These are phyloP conservation scores for Coranthus polyacanthus DNA, from an alignment of 2,797 vertebrate genomes.

Conservation along the genomic window DNA sequence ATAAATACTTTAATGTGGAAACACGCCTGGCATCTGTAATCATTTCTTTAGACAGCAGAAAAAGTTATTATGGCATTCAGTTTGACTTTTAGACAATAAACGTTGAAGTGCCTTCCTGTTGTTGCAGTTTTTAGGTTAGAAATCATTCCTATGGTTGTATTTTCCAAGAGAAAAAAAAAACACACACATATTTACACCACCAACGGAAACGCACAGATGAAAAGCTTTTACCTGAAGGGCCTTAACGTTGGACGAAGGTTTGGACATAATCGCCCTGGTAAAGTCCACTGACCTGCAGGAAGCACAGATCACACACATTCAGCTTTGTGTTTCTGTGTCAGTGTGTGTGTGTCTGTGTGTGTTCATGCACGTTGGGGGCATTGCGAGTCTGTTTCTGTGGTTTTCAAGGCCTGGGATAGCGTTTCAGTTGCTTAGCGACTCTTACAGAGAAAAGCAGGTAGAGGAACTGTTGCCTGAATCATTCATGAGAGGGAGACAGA, in stretches of 20 bases:
- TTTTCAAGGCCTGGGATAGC: conserved; percentile 87
- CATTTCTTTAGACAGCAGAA: neutral
- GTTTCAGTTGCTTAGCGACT: conserved; percentile 93
- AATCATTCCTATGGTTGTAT: too few relatives aligned
- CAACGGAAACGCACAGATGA: conserved; percentile 20
- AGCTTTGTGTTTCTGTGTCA: conserved; percentile 52
- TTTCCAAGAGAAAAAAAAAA: too few relatives aligned
- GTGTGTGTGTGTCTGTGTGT: conserved; percentile 40
- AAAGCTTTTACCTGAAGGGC: conserved; percentile 93
- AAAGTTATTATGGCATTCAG: neutral
- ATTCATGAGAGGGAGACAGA: conserved; percentile 87
- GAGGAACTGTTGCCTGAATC: conserved; percentile 89
- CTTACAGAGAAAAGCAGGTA: conserved; percentile 81
- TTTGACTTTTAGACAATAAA: too few relatives aligned
- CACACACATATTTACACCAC: too few relatives aligned
- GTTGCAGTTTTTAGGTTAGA: too few relatives aligned
- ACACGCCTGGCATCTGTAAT: neutral
- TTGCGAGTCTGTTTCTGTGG: conserved; percentile 75
- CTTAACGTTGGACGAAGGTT: conserved; percentile 95
- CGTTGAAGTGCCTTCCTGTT: too few relatives aligned
- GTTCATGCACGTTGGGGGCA: conserved; percentile 64
- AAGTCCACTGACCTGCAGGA: conserved; percentile 87
- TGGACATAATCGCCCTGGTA: conserved; percentile 90
- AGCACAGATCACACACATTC: conserved; percentile 83
- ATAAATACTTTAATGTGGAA: conserved; percentile 74